Evolutionary conservation across 2,888 invertebrate genomes (phyloP), one percentile per base, ranked within the genome.

Genomic region (Brachypalpus laphriformis): DNA sequence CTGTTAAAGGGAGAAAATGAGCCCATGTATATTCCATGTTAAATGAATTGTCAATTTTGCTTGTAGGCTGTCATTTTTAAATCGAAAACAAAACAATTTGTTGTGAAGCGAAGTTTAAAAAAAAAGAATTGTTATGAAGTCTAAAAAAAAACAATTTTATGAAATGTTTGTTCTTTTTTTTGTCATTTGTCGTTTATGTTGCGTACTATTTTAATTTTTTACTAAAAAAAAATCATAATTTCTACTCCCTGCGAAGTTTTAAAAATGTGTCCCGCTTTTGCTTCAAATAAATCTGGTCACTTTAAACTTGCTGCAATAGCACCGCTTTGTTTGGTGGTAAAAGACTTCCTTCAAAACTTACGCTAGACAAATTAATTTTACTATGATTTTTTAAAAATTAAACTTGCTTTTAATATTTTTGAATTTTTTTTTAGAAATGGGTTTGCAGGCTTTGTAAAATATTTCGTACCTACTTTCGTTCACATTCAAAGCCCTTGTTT

Each of bases 1-100:
- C 47, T 47, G 47, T 47, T 47, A 47, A 47, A 47, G 47, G 20
- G 18, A 20, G 18, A 20, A 47, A 47, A 47, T 47, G 40, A 42
- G 25, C 25, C 25, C 25, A 25, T 25, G 25, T 25, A 42, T 47
- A 47, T 16, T 20, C 18, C 47, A 47, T 47, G 47, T 42, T 42
- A 42, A 42, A 11, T 42, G 14, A 42, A 42, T 42, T 42, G 40
- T 42, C 40, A 42, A 6, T 42, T 42, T 42, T 42, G 40, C 40
- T 47, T 47, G 18, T 40, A 40, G 40, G 11, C 40, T 40, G 40
- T 40, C 40, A 40, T 40, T n/a, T 14, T 14, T 40, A 40, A 9
- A 40, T 40, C 40, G 40, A n/a, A 8, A 18, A 20, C 25, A 25
- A 25, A 25, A 25, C 25, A 5, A 25, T 25, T 25, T 25, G 25